Evolutionary conservation across 2,888 invertebrate species (phyloP), one percentile per base, ranked within the genome.

Genomic region (Palloptera scutellata): DNA sequence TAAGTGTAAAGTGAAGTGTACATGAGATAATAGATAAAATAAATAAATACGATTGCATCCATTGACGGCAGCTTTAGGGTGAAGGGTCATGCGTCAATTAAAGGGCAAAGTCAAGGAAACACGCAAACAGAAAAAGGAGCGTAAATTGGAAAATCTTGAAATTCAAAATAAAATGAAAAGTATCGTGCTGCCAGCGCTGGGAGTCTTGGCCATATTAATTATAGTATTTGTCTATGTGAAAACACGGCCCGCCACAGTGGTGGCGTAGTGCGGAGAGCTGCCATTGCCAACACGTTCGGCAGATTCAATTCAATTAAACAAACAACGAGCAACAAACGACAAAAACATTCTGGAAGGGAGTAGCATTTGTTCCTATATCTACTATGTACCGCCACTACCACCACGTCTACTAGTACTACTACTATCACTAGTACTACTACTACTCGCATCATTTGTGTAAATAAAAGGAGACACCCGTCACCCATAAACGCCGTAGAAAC

Each of bases 31-130:
- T 4, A 30, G 30, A 30, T 30, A 30, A 30, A 4, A 30, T 30
- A 30, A 30, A 30, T 6, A 30, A 30, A 30, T 30, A 6, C 30
- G 6, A 4, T 30, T 30, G 6, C 30, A n/a, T 30, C 6, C 30
- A 30, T 30, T 6, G 30, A 4, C 6, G 2, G 6, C 30, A 30
- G 30, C 30, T 2, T 30, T 2, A 17, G 19, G 4, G 4, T 4
- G 10, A 15, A 59, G 42, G 10, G 45, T 3, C 54, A 94, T 94
- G 94, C 89, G 92, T 74, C 92, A 93, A 81, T 85, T 92, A 52
- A 94, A 93, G 80, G 93, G 93, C 61, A 91, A 90, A 81, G 89
- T 90, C 57, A 95, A 94, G 86, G 94, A 95, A 86, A 92, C 91
- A 0, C 91, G 91, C 12, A 91, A 90, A 81, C 94, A 95, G 84